Evolutionary conservation across 1,140 invertebrate species (phyloP).

Genomic region (Lepidurus arcticus): DNA sequence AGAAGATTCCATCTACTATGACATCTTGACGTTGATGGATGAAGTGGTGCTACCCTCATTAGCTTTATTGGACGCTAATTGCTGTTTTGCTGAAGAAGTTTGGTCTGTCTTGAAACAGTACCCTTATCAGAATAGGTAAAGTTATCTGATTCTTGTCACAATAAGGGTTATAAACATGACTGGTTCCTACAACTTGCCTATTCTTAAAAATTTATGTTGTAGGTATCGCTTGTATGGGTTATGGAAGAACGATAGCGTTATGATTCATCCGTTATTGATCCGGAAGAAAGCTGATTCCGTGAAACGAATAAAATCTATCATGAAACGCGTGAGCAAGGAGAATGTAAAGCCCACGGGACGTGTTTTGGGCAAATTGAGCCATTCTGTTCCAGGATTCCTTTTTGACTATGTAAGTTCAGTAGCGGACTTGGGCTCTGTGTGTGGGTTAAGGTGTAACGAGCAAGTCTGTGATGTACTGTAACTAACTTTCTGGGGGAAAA

Average conservation of each 20-base stretch:
- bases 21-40: conserved; percentile 80
- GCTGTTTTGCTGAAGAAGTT: conserved; percentile 90
- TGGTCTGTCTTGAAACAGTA: conserved; percentile 87
- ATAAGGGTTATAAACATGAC: neutral
- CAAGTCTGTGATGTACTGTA: neutral
- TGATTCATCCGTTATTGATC: conserved; percentile 73
- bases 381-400: conserved; percentile 87
- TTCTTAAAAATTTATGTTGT: conserved; percentile 36
- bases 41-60: conserved; percentile 80
- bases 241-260: conserved; percentile 88
- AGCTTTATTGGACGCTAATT: conserved; percentile 87
- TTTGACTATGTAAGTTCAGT: conserved; percentile 81
- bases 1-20: conserved; percentile 58
- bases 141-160: neutral
- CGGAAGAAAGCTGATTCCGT: conserved; percentile 74
- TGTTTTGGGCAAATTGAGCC: conserved; percentile 92
- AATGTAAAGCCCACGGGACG: conserved; percentile 95
- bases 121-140: conserved; percentile 79
- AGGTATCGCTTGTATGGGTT: conserved; percentile 84
- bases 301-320: conserved; percentile 89
- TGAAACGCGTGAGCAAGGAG: conserved; percentile 97
- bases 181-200: neutral
- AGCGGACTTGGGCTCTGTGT: neutral
- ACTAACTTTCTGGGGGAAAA: neutral
- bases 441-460: neutral